phyloP scores from a whole-genome alignment of 2,888 invertebrate species.

The Drosophila flavopinicola region DNA sequence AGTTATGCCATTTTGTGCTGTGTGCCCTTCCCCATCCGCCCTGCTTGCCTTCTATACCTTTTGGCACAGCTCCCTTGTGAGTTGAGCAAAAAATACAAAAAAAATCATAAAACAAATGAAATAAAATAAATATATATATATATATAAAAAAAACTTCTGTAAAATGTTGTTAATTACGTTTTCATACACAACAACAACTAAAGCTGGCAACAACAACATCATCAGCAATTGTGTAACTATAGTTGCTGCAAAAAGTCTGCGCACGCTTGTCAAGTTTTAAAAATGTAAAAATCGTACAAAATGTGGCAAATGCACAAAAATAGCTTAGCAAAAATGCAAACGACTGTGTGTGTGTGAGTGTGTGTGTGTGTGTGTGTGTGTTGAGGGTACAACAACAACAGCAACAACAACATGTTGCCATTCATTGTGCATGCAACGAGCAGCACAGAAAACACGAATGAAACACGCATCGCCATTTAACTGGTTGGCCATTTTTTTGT shows the following conservation, averaged over 20 bases:
- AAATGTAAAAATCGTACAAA: constrained; percentile 63
- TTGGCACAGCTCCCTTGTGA: constrained; percentile 10
- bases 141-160: constrained; percentile 36
- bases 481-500: constrained; percentile 35
- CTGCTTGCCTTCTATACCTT: neutral
- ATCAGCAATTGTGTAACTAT: constrained; percentile 49
- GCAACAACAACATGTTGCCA: constrained; percentile 36
- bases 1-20: constrained; percentile 72
- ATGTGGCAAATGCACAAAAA: constrained; percentile 63
- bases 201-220: constrained; percentile 23
- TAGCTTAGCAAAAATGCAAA: constrained; percentile 60
- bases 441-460: constrained; percentile 40
- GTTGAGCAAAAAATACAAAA: constrained; percentile 12
- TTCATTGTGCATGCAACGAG: constrained; percentile 49
- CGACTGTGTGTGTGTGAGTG: constrained; percentile 26
- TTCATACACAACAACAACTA: constrained; percentile 62
- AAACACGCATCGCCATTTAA: constrained; percentile 72
- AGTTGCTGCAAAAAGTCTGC: constrained; percentile 65
- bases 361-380: constrained; percentile 47
- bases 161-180: constrained; percentile 77
- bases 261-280: constrained; percentile 52
- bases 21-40: constrained; percentile 3
- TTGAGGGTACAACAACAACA: constrained; percentile 33
- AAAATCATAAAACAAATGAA: constrained; percentile 10
- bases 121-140: constrained; percentile 26